These are phyloP conservation scores for Micoletzkya japonica DNA, from an alignment of 2,888 invertebrate species.

Conservation along the genomic window DNA sequence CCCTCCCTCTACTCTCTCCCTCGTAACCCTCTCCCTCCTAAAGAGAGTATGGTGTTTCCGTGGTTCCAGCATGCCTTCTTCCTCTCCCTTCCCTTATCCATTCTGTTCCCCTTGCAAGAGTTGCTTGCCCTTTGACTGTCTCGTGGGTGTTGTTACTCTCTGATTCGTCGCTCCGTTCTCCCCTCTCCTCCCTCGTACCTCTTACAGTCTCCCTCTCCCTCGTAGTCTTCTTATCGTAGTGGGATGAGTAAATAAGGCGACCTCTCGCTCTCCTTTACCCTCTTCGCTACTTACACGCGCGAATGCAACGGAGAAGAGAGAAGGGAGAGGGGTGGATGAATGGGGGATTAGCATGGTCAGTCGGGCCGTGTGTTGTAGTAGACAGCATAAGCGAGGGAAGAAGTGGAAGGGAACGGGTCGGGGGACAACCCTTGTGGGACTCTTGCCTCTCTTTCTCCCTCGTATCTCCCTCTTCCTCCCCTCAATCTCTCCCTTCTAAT, in stretches of 20 bases:
- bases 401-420: too few relatives aligned
- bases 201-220: not conserved
- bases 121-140: too few relatives aligned
- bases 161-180: constrained; percentile 10
- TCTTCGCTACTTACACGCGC: not conserved
- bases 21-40: too few relatives aligned
- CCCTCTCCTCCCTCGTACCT: not conserved
- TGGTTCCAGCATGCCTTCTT: too few relatives aligned
- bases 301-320: not conserved
- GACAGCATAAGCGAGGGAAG: too few relatives aligned
- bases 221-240: not conserved
- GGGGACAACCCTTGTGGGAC: not conserved
- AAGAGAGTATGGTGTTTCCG: too few relatives aligned
- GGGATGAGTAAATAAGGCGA: too few relatives aligned
- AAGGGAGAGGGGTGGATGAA: not conserved
- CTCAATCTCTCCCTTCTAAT: too few relatives aligned
- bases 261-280: not conserved
- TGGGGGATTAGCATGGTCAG: not conserved
- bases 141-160: constrained; percentile 4
- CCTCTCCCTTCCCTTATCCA: too few relatives aligned
- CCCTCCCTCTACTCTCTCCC: too few relatives aligned
- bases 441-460: not conserved
- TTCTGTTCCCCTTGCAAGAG: too few relatives aligned
- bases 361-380: too few relatives aligned
- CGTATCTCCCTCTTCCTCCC: not conserved